These are phyloP conservation scores for Ooceraea biroi DNA, from an alignment of 1,140 invertebrate species.

Conservation along the genomic window DNA sequence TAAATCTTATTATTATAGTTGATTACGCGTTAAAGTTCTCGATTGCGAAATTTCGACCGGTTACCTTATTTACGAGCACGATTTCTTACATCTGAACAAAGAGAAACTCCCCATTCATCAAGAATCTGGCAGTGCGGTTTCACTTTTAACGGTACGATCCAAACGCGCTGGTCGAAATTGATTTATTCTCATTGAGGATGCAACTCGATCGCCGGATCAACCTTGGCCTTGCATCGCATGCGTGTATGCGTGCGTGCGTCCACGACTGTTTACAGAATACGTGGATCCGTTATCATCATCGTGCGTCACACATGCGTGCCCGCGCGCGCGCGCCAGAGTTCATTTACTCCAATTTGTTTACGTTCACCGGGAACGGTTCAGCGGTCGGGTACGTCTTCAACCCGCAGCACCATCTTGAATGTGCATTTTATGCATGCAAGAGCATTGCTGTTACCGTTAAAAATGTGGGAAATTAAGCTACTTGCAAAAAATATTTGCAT, in stretches of 20 bases:
- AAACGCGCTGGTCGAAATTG: slow-evolving; percentile 35
- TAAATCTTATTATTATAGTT: too few species aligned
- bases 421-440: slow-evolving; percentile 6
- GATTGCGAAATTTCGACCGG: too few species aligned
- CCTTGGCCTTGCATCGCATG: slow-evolving; percentile 53
- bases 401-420: slow-evolving; percentile 51
- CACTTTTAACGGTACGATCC: slow-evolving; percentile 26
- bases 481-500: neutral
- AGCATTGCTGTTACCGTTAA: neutral
- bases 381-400: slow-evolving; percentile 69
- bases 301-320: slow-evolving; percentile 6
- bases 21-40: neutral
- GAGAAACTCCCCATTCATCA: too few species aligned
- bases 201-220: slow-evolving; percentile 51
- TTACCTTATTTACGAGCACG: too few species aligned
- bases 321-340: slow-evolving; percentile 49
- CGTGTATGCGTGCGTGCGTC: neutral
- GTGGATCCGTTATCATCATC: slow-evolving; percentile 61
- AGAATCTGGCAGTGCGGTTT: neutral
- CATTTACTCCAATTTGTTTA: slow-evolving; percentile 76
- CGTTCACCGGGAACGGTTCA: slow-evolving; percentile 68
- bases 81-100: too few species aligned
- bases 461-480: too few species aligned
- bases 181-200: slow-evolving; percentile 59
- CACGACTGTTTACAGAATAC: slow-evolving; percentile 44